Evolutionary conservation across 1,140 invertebrate species (phyloP), one percentile per base, ranked within the genome.

Genomic region (Pseudomyrmex cubaensis): DNA sequence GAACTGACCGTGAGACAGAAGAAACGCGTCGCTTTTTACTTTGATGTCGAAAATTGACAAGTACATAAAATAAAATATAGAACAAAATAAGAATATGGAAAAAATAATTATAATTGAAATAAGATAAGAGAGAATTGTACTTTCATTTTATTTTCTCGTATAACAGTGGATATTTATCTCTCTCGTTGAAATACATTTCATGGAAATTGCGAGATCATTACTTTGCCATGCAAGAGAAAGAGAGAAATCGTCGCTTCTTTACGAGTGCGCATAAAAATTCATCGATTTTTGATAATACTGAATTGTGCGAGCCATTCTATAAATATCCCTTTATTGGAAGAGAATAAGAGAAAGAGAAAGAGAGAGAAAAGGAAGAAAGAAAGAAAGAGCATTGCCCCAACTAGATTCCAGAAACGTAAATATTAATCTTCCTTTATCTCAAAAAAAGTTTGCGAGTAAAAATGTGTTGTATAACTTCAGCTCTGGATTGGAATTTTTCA

Each of bases 201-300:
- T 35, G 35, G 35, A 35, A 35, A 7, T 35, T 10, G n/a, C 0
- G 35, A 2, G 15, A 69, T 70, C 20, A 61, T 80, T 70, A 61
- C 61, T 72, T 72, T 25, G 25, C 54, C 17, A 12, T 50, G 52
- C 2, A 56, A 50, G 35, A 44, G 73, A 77, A 5, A 35, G 5
- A 35, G 25, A 7, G 35, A 35, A 66, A 57, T 44, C n/a, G 5
- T 5, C 22, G 52, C 56, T 52, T 25, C 63, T 56, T 25, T 70
- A 56, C 85, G 75, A 70, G 72, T 56, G 82, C 52, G 66, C 54
- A 59, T 69, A 62, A 76, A 75, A 61, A 76, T 62, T 77, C 72
- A 88, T 88, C 82, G 85, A 88, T 88, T 88, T 82, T 66, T 59
- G 22, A 61, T 62, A 64, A 74, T 67, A 46, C 82, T 52, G 82